A percentile compares a stretch with the other conserved stretches of the same genome.
phyloP scores from a whole-genome alignment of 2,113 vertebrate species.

The Fulmarus glacialis region DNA sequence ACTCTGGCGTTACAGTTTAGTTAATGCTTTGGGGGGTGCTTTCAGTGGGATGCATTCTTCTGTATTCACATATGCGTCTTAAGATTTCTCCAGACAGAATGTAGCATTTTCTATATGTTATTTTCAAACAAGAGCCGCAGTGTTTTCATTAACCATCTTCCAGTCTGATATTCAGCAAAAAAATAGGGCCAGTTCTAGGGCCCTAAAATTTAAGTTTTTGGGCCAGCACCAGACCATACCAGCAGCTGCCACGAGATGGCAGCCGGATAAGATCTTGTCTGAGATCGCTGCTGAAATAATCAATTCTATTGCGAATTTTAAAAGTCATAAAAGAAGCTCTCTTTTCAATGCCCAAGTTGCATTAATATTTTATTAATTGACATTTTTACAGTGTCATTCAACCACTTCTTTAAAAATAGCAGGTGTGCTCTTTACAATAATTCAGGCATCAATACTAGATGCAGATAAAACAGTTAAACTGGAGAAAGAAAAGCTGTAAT shows the following conservation, averaged over 20 bases:
- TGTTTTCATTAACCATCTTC: background rate
- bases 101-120: accelerated
- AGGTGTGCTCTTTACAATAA: background rate
- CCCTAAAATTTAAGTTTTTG: accelerated
- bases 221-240: conserved; percentile 13
- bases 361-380: conserved; percentile 49
- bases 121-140: background rate
- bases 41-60: accelerated
- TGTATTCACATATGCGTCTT: accelerated
- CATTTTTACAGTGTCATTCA: conserved; percentile 22
- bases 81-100: background rate
- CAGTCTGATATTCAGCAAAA: accelerated
- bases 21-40: background rate
- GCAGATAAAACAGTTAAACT: background rate
- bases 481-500: background rate
- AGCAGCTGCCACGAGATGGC: conserved; percentile 77
- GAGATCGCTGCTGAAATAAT: background rate
- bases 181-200: background rate
- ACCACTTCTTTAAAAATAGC: conserved; percentile 12
- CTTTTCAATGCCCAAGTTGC: background rate
- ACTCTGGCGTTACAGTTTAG: background rate
- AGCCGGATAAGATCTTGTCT: conserved; percentile 40
- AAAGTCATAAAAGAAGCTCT: background rate
- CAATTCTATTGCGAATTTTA: background rate
- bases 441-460: background rate